Conservation (phyloP, 1,140 invertebrate species). For the Pogonus chalceus region DNA sequence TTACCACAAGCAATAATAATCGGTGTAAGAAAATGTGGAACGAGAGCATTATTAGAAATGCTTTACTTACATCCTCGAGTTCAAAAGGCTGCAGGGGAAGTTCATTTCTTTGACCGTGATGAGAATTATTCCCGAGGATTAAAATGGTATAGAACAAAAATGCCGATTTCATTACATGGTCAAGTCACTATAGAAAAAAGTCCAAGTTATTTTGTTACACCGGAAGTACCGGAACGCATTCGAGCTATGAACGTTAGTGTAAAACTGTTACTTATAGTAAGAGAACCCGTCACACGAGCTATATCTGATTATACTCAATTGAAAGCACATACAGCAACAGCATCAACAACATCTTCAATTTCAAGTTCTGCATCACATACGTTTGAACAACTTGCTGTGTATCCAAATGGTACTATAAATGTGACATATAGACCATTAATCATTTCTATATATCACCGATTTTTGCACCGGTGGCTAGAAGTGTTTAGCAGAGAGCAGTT, state of each 20-base stretch:
- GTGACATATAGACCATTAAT: slow-evolving; percentile 59
- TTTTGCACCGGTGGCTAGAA: slow-evolving; percentile 73
- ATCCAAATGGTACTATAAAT: slow-evolving; percentile 72
- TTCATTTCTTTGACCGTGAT: slow-evolving; percentile 89
- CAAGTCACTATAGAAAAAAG: slow-evolving; percentile 97
- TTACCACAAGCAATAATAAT: slow-evolving; percentile 80
- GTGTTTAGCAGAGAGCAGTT: slow-evolving; percentile 84
- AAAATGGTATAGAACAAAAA: slow-evolving; percentile 87
- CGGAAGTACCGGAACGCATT: slow-evolving; percentile 83
- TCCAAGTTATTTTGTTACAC: slow-evolving; percentile 94
- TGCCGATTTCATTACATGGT: slow-evolving; percentile 80
- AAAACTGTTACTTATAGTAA: slow-evolving; percentile 86
- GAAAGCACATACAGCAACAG: slow-evolving; percentile 61
- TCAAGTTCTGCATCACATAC: slow-evolving; percentile 39
- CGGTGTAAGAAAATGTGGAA: slow-evolving; percentile 89
- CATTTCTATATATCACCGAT: slow-evolving; percentile 77
- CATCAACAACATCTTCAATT: slow-evolving; percentile 42
- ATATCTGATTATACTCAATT: slow-evolving; percentile 94
- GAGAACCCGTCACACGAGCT: slow-evolving; percentile 89
- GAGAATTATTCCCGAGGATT: slow-evolving; percentile 83
- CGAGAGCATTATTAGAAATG: slow-evolving; percentile 87
- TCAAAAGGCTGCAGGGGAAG: slow-evolving; percentile 84
- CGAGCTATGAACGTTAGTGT: slow-evolving; percentile 87
- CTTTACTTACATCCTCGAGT: slow-evolving; percentile 86
- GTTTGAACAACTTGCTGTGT: slow-evolving; percentile 73